phyloP scores from a whole-genome alignment of 2,797 vertebrate species.

The Eulemur rubriventer region DNA sequence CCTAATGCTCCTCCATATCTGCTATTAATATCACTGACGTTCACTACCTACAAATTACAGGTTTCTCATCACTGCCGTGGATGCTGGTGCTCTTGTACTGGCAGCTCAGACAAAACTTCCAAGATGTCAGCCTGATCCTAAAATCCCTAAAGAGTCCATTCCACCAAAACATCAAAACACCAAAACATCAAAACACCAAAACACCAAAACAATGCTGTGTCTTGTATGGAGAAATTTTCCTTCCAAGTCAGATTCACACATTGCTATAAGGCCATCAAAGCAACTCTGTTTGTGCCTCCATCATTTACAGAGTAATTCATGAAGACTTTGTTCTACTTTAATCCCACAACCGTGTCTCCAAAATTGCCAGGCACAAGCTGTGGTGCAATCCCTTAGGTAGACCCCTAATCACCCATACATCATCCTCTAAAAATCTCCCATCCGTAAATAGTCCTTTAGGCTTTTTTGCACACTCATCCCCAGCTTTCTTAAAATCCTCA shows the following conservation, averaged over 20 bases:
- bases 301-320: background rate
- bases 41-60: too few species aligned
- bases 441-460: rapidly evolving
- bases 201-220: background rate
- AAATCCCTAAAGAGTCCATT: rapidly evolving
- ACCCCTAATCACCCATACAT: background rate
- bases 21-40: background rate
- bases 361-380: background rate
- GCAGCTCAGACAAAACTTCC: background rate
- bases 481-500: background rate
- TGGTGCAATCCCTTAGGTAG: background rate
- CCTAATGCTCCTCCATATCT: background rate
- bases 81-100: too few species aligned
- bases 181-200: background rate
- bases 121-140: rapidly evolving
- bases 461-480: background rate
- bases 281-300: background rate
- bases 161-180: background rate
- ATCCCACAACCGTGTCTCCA: background rate
- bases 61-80: rapidly evolving
- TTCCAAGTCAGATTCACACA: background rate
- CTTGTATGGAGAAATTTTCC: background rate
- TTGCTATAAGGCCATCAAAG: background rate
- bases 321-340: background rate
- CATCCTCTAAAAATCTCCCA: background rate